Conservation (phyloP, 2,113 vertebrate genomes). For the Chaenogobius annularis region DNA sequence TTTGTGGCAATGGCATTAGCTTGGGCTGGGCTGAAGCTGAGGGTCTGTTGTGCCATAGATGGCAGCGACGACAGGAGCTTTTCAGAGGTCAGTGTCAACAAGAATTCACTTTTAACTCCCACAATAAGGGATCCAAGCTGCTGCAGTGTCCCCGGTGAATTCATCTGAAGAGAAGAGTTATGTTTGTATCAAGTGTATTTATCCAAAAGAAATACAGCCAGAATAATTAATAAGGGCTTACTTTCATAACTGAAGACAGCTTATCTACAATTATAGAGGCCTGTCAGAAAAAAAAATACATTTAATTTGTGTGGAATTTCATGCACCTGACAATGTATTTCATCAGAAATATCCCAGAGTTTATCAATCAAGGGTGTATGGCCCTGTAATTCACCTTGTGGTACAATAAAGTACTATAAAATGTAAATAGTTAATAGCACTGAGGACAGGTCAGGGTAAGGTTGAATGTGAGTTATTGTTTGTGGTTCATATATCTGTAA, state of each 20-base stretch:
- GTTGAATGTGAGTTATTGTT: too few species aligned
- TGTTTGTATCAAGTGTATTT: background rate
- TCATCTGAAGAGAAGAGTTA: constrained; percentile 48
- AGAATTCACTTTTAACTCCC: constrained; percentile 71
- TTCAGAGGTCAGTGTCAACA: constrained; percentile 65
- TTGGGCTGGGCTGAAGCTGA: constrained; percentile 63
- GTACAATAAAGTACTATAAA: too few species aligned
- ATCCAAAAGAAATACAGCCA: background rate
- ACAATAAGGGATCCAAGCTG: constrained; percentile 69
- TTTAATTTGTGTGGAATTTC: too few species aligned
- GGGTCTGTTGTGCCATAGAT: constrained; percentile 50
- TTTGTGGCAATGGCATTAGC: constrained; percentile 69
- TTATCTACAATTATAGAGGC: constrained; percentile 75
- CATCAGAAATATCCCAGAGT: too few species aligned
- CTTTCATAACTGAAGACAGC: constrained; percentile 57
- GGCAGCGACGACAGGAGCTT: constrained; percentile 65
- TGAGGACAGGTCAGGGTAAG: too few species aligned
- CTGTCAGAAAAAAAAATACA: constrained; percentile 52
- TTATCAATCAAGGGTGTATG: too few species aligned
- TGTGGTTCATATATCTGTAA: too few species aligned
- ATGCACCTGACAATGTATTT: too few species aligned
- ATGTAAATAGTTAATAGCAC: too few species aligned
- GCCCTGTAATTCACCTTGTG: too few species aligned
- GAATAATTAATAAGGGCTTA: constrained; percentile 60
- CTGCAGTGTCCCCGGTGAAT: constrained; percentile 49